A percentile compares a stretch with the other conserved stretches of the same genome.
Conservation (phyloP, 2,113 vertebrate genomes). For the Monopterus albus region DNA sequence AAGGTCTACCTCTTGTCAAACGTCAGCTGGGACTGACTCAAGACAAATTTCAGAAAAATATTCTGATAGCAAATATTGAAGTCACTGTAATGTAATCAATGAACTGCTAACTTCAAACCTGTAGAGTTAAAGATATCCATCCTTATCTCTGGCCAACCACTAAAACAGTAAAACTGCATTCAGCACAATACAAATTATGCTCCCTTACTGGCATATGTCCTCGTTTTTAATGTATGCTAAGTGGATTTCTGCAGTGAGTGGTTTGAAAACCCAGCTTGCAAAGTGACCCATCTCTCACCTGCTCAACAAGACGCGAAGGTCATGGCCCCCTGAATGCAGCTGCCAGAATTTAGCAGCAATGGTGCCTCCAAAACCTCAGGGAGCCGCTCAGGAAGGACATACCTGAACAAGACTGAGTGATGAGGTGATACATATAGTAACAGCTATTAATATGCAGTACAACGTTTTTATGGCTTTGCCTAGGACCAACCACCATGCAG, state of each 20-base stretch:
- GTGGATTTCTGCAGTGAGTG: constrained; percentile 18
- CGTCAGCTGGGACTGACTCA: too few relatives aligned
- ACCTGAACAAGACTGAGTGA: constrained; percentile 22
- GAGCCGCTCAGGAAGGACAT: constrained; percentile 13
- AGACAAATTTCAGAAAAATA: too few relatives aligned
- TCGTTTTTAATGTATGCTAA: constrained; percentile 17
- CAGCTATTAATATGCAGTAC: background rate
- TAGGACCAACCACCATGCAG: background rate
- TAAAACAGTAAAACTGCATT: background rate
- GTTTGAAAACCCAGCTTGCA: constrained; percentile 36
- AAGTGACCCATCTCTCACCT: constrained; percentile 44
- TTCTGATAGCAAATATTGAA: too few relatives aligned
- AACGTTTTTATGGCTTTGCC: background rate
- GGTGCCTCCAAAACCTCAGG: constrained; percentile 21
- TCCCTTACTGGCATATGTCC: background rate
- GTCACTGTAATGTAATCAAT: too few relatives aligned
- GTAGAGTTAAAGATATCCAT: too few relatives aligned
- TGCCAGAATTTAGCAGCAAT: constrained; percentile 23
- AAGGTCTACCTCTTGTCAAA: too few relatives aligned
- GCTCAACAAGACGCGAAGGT: constrained; percentile 45
- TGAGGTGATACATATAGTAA: constrained; percentile 12
- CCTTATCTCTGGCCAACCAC: background rate
- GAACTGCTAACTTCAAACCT: too few relatives aligned
- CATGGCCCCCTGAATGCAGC: constrained; percentile 35
- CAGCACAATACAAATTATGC: background rate